Base-by-base conservation (phyloP, 1,140 invertebrate genomes). In the Ceratoteleas bidentatus region DNA sequence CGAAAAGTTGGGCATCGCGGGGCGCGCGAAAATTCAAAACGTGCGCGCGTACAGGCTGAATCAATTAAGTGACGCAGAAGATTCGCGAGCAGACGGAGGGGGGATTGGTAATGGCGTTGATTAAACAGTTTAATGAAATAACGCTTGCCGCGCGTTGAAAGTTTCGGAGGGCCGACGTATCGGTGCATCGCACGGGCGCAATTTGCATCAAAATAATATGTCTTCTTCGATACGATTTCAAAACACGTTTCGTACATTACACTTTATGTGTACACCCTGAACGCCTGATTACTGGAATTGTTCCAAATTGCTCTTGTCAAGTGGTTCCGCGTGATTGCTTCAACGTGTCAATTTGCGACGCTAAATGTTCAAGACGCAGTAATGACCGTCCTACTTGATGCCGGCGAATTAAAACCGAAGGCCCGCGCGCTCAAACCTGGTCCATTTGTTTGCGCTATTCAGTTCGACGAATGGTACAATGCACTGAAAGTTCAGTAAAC, bases 281-380 rank as follows among this genome's bases (percentile, higher is more conserved):
- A 53, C 54, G 79, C 52, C 79, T 73, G 79, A 81, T 81, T 81
- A 81, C 79, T 75, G 72, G 79, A 81, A 76, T 81, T 76, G 79
- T 81, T 81, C 79, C 72, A 81, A 81, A 81, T 81, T 81, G 79
- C 65, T 81, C 79, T 75, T 81, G 79, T 81, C 79, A 76, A 81
- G 79, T 68, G 79, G 66, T 76, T 72, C 79, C 65, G 60, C 66
- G 79, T 76, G 79, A 81, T 81, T 81, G 79, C 79, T 72, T 76
- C 72, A 76, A 72, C 70, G 72, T 81, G 72, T 81, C 79, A 76
- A 81, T 81, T 81, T 81, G 79, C 40, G 79, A 62, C 45, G 38
- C 72, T 57, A 53, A 76, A 76, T 81, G 72, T 72, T 81, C 66
- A 72, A 76, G 72, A 76, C 61, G 61, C 65, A 72, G 62, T 81